A percentile compares a stretch with the other conserved stretches of the same genome.
These are phyloP conservation scores for Galemys pyrenaicus DNA, from an alignment of 2,113 vertebrate species.

Conservation along the genomic window DNA sequence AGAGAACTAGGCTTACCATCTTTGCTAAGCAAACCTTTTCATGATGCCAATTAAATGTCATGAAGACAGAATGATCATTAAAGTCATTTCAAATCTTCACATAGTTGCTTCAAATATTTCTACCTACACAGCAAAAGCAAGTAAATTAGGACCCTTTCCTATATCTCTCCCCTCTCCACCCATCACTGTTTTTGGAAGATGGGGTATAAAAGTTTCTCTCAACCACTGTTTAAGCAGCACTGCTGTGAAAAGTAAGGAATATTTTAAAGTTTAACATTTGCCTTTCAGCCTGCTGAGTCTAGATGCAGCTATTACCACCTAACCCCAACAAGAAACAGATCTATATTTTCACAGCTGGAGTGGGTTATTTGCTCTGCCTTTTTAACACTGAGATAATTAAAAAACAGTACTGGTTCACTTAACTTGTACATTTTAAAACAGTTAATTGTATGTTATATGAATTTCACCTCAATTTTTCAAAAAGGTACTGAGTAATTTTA, in stretches of 20 bases:
- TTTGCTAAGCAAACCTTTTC: neutral
- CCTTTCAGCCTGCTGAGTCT: neutral
- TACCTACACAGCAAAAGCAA: neutral
- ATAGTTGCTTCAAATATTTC: slow-evolving; percentile 10
- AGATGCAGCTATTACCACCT: neutral
- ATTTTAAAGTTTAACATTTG: neutral
- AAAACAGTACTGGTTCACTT: neutral
- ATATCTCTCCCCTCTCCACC: neutral
- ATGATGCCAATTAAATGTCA: neutral
- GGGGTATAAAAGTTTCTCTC: neutral
- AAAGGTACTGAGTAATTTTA: neutral
- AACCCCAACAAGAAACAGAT: neutral
- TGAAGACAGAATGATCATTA: slow-evolving; percentile 5
- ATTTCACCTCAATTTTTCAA: neutral
- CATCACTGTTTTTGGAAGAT: neutral
- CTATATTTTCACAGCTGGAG: neutral
- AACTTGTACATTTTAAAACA: neutral
- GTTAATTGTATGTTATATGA: slow-evolving; percentile 10
- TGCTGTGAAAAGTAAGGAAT: neutral
- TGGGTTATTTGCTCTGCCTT: slow-evolving; percentile 30
- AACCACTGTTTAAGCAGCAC: neutral
- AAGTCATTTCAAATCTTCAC: neutral
- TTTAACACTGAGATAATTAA: slow-evolving; percentile 40
- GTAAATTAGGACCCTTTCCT: neutral
- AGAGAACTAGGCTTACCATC: neutral